Conservation (phyloP, 2,888 invertebrate species). For the Spodoptera exigua region DNA sequence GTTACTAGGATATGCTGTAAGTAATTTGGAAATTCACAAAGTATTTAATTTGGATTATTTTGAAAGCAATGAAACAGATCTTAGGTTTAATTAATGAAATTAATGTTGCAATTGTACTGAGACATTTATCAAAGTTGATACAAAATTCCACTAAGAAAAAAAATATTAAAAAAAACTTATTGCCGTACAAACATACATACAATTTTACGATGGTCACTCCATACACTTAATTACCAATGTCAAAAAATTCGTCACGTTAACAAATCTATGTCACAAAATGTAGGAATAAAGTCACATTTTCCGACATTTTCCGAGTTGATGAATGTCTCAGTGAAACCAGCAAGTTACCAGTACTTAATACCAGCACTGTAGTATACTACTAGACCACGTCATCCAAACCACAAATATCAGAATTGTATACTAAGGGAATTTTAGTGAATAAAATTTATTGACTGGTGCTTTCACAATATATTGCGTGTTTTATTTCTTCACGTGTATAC, state of each 20-base stretch:
- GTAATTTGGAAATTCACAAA: constrained; percentile 34
- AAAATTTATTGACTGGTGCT: constrained; percentile 89
- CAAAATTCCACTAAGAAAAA: not conserved
- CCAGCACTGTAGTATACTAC: constrained; percentile 63
- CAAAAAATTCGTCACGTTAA: no score
- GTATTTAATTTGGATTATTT: constrained; percentile 41
- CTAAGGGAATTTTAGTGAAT: constrained; percentile 86
- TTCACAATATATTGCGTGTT: constrained; percentile 85
- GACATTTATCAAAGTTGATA: constrained; percentile 11
- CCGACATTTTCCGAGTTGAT: not conserved
- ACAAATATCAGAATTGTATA: constrained; percentile 78
- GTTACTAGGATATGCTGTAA: constrained; percentile 54
- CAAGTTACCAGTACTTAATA: constrained; percentile 35
- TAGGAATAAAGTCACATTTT: no score
- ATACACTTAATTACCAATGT: not conserved
- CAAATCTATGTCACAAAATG: no score
- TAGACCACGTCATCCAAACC: constrained; percentile 63
- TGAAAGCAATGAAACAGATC: constrained; percentile 50
- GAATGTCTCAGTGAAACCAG: constrained; percentile 24
- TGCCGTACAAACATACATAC: not conserved
- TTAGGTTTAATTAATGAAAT: constrained; percentile 34
- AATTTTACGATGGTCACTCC: no score
- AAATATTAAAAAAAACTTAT: not conserved
- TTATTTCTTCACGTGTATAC: constrained; percentile 72
- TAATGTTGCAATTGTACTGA: constrained; percentile 23